These are phyloP conservation scores for Tuberolachnus salignus DNA, from an alignment of 2,888 invertebrate species.

Conservation along the genomic window DNA sequence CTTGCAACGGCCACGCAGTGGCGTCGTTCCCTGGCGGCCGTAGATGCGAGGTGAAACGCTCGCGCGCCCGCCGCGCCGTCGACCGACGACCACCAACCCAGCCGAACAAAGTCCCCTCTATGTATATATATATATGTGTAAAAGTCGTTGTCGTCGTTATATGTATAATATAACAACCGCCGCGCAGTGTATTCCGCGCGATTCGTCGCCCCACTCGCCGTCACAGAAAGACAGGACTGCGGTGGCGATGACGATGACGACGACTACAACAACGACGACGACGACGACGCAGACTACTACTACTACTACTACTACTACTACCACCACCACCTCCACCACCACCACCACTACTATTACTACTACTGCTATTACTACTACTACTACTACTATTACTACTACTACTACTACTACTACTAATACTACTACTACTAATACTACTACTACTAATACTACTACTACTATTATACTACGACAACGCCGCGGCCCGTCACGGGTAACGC, in stretches of 20 bases:
- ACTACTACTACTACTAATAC: conserved; percentile 1
- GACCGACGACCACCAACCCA: background rate
- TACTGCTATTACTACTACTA: conserved; percentile 1
- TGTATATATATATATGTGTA: background rate
- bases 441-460: background rate
- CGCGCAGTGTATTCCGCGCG: background rate
- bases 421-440: background rate
- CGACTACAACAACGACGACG: background rate
- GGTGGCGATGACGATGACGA: no score
- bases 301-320: background rate
- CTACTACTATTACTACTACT: background rate
- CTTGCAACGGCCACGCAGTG: conserved; percentile 17
- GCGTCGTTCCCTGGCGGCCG: conserved; percentile 24
- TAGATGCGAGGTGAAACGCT: conserved; percentile 12
- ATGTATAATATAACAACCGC: conserved; percentile 1
- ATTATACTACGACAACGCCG: conserved; percentile 1
- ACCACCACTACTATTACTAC: background rate
- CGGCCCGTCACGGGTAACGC: background rate
- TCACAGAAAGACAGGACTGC: background rate
- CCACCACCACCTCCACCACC: background rate
- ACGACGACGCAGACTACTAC: background rate
- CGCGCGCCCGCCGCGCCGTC: conserved; percentile 3
- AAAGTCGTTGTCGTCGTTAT: background rate
- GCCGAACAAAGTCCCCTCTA: conserved; percentile 19
- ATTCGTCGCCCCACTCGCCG: background rate